phyloP scores from a whole-genome alignment of 2,113 vertebrate genomes.

The Trogon melanurus region DNA sequence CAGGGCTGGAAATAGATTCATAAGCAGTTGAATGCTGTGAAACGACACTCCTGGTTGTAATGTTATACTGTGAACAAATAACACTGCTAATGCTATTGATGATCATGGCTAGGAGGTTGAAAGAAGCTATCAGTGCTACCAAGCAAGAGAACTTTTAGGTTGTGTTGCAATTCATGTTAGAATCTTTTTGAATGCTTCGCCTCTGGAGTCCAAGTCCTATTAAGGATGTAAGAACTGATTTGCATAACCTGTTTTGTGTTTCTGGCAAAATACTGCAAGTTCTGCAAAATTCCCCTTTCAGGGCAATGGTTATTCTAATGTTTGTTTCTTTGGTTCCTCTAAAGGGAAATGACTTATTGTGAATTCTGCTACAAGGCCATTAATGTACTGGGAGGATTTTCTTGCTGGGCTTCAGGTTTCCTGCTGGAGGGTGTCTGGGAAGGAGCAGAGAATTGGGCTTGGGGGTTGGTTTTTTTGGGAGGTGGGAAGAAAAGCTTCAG shows the following conservation, averaged over 20 bases:
- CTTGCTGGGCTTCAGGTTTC: neutral
- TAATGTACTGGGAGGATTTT: neutral
- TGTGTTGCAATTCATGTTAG: rapidly evolving
- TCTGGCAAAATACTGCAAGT: neutral
- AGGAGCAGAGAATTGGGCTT: neutral
- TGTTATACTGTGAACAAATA: neutral
- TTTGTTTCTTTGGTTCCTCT: neutral
- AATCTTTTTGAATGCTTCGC: rapidly evolving
- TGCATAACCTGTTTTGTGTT: neutral
- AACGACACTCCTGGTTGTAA: neutral
- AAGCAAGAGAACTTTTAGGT: neutral
- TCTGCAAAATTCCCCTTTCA: neutral
- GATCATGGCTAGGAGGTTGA: neutral
- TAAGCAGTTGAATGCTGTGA: neutral
- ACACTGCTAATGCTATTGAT: neutral
- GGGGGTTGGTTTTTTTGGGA: neutral
- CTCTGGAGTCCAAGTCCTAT: neutral
- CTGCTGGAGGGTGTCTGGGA: neutral
- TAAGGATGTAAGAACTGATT: neutral
- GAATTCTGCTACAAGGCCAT: neutral
- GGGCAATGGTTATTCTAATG: neutral
- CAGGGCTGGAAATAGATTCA: neutral
- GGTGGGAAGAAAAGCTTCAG: neutral
- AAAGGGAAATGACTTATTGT: neutral
- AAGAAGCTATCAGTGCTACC: neutral